Evolutionary conservation across 2,797 vertebrate genomes (phyloP).

Genomic region (Enteromius afrohamiltoni): DNA sequence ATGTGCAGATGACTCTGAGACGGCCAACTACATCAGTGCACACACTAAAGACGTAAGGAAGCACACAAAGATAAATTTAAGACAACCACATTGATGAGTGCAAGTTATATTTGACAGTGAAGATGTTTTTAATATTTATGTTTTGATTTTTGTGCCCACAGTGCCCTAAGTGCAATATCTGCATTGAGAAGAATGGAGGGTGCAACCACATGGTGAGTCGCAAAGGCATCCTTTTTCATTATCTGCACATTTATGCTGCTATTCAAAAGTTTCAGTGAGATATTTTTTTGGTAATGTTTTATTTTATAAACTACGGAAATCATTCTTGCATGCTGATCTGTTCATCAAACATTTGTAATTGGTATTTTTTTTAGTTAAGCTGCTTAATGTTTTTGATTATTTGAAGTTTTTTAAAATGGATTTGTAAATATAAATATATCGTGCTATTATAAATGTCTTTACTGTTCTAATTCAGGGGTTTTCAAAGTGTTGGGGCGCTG

Average conservation of each 20-base stretch:
- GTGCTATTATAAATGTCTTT: background rate
- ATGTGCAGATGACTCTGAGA: slow-evolving; percentile 98
- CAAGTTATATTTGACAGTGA: background rate
- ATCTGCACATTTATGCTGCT: background rate
- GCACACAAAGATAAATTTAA: background rate
- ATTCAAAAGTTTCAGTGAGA: background rate
- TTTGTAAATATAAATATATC: background rate
- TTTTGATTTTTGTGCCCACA: slow-evolving; percentile 67
- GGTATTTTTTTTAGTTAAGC: background rate
- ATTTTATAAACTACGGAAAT: background rate
- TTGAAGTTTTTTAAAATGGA: background rate
- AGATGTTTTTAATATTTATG: background rate
- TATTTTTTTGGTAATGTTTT: too few species aligned
- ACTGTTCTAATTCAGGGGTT: background rate
- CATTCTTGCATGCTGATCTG: background rate
- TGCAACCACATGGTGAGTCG: slow-evolving; percentile 99
- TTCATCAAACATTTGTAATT: background rate
- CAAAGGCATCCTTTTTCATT: slow-evolving; percentile 35
- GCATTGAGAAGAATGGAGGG: slow-evolving; percentile 99
- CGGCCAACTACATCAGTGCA: slow-evolving; percentile 99
- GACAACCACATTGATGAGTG: background rate
- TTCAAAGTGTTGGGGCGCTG: too few species aligned
- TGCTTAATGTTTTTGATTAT: background rate
- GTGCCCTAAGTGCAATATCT: slow-evolving; percentile 99
- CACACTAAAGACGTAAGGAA: slow-evolving; percentile 98